Conservation (phyloP, 2,113 vertebrate species). For the Heterocephalus glaber region DNA sequence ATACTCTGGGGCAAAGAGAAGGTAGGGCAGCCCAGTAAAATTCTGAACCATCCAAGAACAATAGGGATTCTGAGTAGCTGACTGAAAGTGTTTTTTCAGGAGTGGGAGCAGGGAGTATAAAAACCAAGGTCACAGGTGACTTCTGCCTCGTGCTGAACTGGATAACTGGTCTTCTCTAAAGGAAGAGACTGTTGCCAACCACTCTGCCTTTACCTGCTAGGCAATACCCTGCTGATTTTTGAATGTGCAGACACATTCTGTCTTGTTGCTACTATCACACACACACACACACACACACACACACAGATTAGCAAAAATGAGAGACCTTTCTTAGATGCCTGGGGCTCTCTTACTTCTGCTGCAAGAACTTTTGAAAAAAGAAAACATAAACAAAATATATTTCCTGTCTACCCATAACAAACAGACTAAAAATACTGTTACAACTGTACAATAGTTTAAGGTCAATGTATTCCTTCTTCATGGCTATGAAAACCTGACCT, state of each 20-base stretch:
- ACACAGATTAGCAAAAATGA: constrained; percentile 46
- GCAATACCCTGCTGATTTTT: neutral
- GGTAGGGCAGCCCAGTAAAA: neutral
- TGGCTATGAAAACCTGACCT: constrained; percentile 82
- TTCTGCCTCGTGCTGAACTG: neutral
- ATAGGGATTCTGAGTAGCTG: neutral
- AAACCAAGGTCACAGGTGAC: neutral
- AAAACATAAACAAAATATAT: constrained; percentile 82
- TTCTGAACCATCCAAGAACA: fast-evolving
- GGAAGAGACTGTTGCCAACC: neutral
- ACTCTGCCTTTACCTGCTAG: neutral
- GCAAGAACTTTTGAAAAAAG: constrained; percentile 76
- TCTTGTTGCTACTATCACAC: neutral
- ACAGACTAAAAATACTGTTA: constrained; percentile 82
- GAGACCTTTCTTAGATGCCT: constrained; percentile 76
- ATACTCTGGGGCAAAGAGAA: neutral
- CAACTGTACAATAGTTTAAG: constrained; percentile 83
- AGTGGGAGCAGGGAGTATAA: neutral
- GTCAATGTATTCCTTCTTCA: constrained; percentile 83
- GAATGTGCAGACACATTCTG: constrained; percentile 18
- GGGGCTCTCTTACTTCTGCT: constrained; percentile 75
- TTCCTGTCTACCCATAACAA: constrained; percentile 81
- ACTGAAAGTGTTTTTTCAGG: neutral
- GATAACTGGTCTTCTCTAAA: neutral
- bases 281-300: neutral